Evolutionary conservation across 2,113 vertebrate genomes (phyloP).

Genomic region (Rhinichthys klamathensis): DNA sequence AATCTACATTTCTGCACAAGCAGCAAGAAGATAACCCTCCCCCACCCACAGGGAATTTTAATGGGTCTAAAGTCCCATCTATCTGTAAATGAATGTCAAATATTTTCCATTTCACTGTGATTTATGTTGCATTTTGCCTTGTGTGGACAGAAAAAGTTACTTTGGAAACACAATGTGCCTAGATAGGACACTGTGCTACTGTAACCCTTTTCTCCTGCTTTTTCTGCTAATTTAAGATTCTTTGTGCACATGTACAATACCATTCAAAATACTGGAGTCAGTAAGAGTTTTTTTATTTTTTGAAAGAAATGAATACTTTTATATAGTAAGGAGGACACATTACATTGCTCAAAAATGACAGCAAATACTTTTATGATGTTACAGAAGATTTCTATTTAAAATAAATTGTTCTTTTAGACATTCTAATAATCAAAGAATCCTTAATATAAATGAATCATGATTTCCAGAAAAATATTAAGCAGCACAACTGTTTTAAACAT

Average conservation of each 20-base stretch:
- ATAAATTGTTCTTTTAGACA: neutral
- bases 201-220: neutral
- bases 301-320: neutral
- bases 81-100: neutral
- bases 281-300: neutral
- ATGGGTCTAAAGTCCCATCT: neutral
- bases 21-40: neutral
- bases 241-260: neutral
- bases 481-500: neutral
- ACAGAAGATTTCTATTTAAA: neutral
- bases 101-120: too few species aligned
- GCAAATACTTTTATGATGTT: neutral
- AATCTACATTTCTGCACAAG: neutral
- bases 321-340: neutral
- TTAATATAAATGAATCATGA: neutral
- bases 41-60: neutral
- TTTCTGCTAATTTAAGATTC: neutral
- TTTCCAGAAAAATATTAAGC: too few species aligned
- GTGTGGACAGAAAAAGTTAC: too few species aligned
- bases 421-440: neutral
- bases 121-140: too few species aligned
- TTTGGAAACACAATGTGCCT: neutral
- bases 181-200: neutral
- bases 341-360: neutral
- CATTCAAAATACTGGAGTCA: neutral